Base-by-base conservation (phyloP, 2,113 vertebrate species). In the Pelecanoides urinatrix region DNA sequence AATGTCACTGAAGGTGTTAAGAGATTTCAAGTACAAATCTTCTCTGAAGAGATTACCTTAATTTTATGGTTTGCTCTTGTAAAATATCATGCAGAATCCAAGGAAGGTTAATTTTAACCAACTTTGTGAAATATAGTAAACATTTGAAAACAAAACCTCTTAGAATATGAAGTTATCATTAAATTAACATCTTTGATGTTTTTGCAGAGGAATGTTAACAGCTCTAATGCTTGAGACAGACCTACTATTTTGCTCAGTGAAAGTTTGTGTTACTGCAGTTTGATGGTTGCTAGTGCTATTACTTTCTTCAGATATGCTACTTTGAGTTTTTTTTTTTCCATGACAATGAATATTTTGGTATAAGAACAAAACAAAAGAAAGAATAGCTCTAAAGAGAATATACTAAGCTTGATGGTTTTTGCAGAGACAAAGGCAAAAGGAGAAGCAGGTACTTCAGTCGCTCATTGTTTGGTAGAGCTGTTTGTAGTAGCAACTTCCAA, bases 401-500 rank as follows among this genome's bases (percentile, higher is more conserved):
- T 29, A 50, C 16, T 40, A n/a, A 84, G n/a, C 56, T 75, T 5
- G 8, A 42, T 65, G 73, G 12, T 36, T 89, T 92, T 89, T 68
- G 9, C 71, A 52, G 91, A 90, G 56, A 81, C 77, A 95, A 78
- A 94, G 53, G 87, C 67, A 81, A 78, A 94, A 94, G 36, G 47
- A 17, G 68, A 96, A 87, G 65, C 62, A 94, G 58, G 62, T 93
- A 40, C 74, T 85, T 95, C 90, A 91, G 73, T 87, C 10, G 13
- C 52, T 91, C 5, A 6, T 77, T 91, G 75, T 72, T 94, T 85
- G 62, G 87, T 79, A 73, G 62, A 95, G 74, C 17, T 81, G 70
- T 95, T 96, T 92, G 95, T 89, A 93, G 93, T 50, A 87, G 74
- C 67, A 85, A 53, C 90, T 92, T 94, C 88, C 81, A 76, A 94